A percentile compares a stretch with the other conserved stretches of the same genome.
Conservation (phyloP, 1,140 invertebrate species). For the Paraescarpia echinospica region DNA sequence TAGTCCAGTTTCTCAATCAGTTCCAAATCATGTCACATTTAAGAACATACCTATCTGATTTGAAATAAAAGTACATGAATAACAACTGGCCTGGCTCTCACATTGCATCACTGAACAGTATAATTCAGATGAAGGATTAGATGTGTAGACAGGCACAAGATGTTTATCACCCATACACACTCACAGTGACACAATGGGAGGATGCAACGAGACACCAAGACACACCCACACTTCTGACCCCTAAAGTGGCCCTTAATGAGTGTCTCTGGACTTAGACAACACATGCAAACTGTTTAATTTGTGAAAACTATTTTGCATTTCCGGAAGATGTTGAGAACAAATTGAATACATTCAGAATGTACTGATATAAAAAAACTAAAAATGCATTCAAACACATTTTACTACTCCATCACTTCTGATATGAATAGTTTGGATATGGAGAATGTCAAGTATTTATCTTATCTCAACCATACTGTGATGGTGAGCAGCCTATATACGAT, state of each 20-base stretch:
- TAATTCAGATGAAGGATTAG: background rate
- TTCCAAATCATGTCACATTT: background rate
- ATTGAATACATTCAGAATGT: too few relatives aligned
- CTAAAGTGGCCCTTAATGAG: background rate
- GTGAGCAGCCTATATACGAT: too few relatives aligned
- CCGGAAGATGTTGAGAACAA: background rate
- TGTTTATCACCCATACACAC: background rate
- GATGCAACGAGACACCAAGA: background rate
- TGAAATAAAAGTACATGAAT: background rate
- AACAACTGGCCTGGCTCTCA: background rate
- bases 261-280: background rate
- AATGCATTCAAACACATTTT: too few relatives aligned
- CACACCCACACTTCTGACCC: background rate
- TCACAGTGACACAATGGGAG: background rate
- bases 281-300: background rate
- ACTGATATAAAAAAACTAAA: too few relatives aligned
- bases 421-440: background rate
- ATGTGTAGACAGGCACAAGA: background rate
- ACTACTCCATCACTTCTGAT: too few relatives aligned
- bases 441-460: background rate
- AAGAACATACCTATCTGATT: background rate
- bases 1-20: background rate
- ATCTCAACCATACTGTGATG: background rate
- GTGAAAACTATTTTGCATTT: background rate
- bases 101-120: background rate